phyloP scores from a whole-genome alignment of 2,888 invertebrate species.

The Parascotia fuliginaria region DNA sequence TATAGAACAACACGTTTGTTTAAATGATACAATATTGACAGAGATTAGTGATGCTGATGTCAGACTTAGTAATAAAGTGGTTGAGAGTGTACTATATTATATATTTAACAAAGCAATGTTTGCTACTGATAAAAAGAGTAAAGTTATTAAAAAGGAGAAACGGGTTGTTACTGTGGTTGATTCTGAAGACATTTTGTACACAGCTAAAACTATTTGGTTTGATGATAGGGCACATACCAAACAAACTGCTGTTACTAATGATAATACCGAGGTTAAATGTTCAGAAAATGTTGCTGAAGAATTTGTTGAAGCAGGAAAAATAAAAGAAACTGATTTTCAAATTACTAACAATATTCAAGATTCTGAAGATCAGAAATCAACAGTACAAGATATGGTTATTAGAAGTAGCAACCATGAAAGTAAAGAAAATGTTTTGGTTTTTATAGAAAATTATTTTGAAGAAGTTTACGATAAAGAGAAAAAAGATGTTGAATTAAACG shows the following conservation, averaged over 20 bases:
- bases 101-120: slow-evolving; percentile 66
- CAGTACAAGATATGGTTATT: not conserved
- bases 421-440: not conserved
- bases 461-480: not conserved
- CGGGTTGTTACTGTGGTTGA: slow-evolving; percentile 73
- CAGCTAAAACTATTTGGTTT: slow-evolving; percentile 58
- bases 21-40: slow-evolving; percentile 61
- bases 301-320: not conserved
- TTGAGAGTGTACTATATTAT: slow-evolving; percentile 71
- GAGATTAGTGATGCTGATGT: slow-evolving; percentile 59
- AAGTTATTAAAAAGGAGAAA: slow-evolving; percentile 49
- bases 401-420: not conserved
- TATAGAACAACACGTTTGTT: slow-evolving; percentile 54
- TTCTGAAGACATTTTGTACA: slow-evolving; percentile 71
- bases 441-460: not conserved
- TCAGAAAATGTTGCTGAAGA: not conserved
- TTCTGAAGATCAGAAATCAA: not conserved
- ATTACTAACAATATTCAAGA: not conserved
- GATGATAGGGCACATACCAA: slow-evolving; percentile 11
- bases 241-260: not conserved
- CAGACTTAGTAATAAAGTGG: slow-evolving; percentile 53
- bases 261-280: not conserved
- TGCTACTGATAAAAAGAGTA: slow-evolving; percentile 43
- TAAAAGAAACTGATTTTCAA: not conserved
- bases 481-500: too few species aligned